These are phyloP conservation scores for Tenualosa thibaudeaui DNA, from an alignment of 2,797 vertebrate species.

Conservation along the genomic window DNA sequence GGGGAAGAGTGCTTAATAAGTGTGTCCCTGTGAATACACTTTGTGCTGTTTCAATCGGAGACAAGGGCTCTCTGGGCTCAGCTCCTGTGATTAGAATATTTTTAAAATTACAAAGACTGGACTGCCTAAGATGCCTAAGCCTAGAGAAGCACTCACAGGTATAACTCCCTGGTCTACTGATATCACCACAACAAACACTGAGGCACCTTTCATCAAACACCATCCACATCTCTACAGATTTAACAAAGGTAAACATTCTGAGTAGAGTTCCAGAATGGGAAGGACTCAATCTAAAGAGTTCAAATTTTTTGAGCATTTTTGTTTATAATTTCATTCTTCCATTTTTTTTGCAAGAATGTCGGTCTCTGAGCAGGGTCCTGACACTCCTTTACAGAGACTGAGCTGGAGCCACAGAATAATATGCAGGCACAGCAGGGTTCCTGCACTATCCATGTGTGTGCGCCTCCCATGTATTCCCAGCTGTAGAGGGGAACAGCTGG, in stretches of 20 bases:
- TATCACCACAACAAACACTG: not conserved
- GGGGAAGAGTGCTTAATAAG: not conserved
- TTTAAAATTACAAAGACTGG: constrained; percentile 13
- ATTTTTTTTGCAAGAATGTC: not conserved
- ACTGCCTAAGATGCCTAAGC: no score
- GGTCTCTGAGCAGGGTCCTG: not conserved
- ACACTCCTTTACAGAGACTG: not conserved
- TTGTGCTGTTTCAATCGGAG: not conserved
- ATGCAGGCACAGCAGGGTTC: not conserved
- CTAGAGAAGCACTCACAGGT: not conserved
- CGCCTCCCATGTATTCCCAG: not conserved
- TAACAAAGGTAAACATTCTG: not conserved
- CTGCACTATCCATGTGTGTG: not conserved
- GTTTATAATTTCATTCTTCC: not conserved
- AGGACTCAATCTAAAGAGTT: no score
- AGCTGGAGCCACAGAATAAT: not conserved
- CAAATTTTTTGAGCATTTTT: no score
- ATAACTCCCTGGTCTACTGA: not conserved
- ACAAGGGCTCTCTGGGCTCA: not conserved
- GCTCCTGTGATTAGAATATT: not conserved
- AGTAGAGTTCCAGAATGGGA: not conserved
- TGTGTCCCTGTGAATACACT: constrained; percentile 5
- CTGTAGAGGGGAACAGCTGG: not conserved
- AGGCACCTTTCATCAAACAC: not conserved
- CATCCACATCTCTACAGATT: not conserved